Evolutionary conservation across 2,797 vertebrate genomes (phyloP), one percentile per base, ranked within the genome.

Genomic region (Sciurus carolinensis): DNA sequence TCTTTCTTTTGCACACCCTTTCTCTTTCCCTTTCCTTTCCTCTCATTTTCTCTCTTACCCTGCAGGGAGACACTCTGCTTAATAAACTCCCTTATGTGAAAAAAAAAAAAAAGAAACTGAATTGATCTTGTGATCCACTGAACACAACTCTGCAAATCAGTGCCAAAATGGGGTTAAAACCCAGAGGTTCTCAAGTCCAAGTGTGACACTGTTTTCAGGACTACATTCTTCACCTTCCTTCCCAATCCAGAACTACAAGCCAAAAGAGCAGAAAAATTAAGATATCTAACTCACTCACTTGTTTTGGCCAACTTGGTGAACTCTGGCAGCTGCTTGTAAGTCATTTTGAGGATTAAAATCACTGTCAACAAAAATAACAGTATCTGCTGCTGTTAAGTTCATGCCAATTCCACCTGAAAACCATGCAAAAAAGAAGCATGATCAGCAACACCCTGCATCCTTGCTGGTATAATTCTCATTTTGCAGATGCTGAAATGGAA

Each of bases 291-390:
- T 77, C 96, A 97, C 98, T 98, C 97, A 99, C 99, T 98, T 99
- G 97, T 98, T 99, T 98, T 99, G 99, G 83, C 99, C 99, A 94
- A 99, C 99, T 83, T 99, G 98, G 95, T 99, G 99, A 97, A 99
- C 99, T 97, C 99, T 99, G 44, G 99, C 99, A 13, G 99, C 99
- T 7, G 99, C 99, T 97, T 99, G 99, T 94, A 99, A 93, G 98
- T 99, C 99, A 77, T 99, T 99, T 95, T 99, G 99, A 11, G 99
- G 99, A 97, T 99, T 99, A 98, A 99, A 99, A 98, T 99, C 99
- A 50, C 99, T 99, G 87, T 99, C 99, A 15, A 99, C 98, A 97
- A 99, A 99, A 97, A 99, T 99, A 54, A 99, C 99, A 0, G 99
- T 99, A 97, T 99, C 99, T 67, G 99, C 99, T 64, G 99, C 99